Base-by-base conservation (phyloP, 92 coral and sea anemone species). In the Muricea muricata region DNA sequence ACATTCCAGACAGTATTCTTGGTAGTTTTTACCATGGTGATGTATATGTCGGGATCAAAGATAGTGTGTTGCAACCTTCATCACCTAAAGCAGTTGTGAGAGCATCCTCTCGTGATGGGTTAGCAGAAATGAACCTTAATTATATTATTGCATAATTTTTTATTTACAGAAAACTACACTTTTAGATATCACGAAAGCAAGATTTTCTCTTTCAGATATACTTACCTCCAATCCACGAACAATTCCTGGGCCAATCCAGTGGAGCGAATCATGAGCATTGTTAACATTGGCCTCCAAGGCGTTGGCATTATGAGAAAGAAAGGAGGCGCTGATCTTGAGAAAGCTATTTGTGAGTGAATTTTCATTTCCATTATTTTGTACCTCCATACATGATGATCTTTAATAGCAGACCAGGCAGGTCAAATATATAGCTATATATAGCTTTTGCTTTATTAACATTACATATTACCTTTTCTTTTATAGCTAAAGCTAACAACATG, bases 21-120 rank as follows among this genome's bases (percentile, higher is more conserved):
- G 54, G 80, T 0, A 70, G 67, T 54, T 82, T 69, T 18, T 82
- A 82, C 79, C 47, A 70, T 4, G 86, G 86, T 12, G 68, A 82
- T 13, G 86, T 82, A 14, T 50, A 71, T 7, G 37, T 72, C 8
- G 42, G 81, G 23, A 24, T 61, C 30, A 79, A 79, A 56, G 72
- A 79, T 26, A 40, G 31, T 4, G 32, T 74, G 4, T n/a, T 74
- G 3, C 77, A 70, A 35, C 77, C 77, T 35, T 70, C 77, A 11
- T 70, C 77, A 0, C 25, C 77, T 25, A 35, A 6, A 45, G 50
- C 14, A 45, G 50, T 45, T 2, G 6, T 65, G 72, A 65, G 10
- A 65, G 72, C n/a, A 24, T 24, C 31, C 72, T 29, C 14, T 65
- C 72, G 0, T 2, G 6, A 24, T 65, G 39, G 72, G 39, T 29